A percentile compares a stretch with the other conserved stretches of the same genome.
Evolutionary conservation across 2,113 vertebrate genomes (phyloP).

Genomic region (Myodes glareolus): DNA sequence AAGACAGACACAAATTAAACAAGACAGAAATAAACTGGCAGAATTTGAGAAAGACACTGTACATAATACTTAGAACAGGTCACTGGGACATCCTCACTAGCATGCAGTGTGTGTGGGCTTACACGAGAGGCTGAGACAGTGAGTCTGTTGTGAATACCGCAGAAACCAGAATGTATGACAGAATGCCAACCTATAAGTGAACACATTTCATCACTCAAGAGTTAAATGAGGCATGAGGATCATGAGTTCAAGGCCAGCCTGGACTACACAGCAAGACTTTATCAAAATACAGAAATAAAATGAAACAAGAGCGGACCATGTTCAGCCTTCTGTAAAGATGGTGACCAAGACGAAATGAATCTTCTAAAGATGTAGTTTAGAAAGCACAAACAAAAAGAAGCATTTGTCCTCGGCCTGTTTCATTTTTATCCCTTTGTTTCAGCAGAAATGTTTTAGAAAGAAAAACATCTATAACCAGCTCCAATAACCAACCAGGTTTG

Average conservation of each 20-base stretch:
- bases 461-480: not conserved
- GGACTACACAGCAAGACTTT: not conserved
- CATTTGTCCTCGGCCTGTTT: not conserved
- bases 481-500: not conserved
- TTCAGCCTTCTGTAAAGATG: not conserved
- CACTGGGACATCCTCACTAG: not conserved
- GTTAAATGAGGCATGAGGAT: not conserved
- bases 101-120: not conserved
- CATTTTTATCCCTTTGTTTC: slow-evolving; percentile 24
- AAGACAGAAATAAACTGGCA: slow-evolving; percentile 43
- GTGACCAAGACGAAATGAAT: not conserved
- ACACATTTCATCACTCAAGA: not conserved
- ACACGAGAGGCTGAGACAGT: not conserved
- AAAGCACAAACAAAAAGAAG: slow-evolving; percentile 8
- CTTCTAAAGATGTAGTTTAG: not conserved
- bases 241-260: not conserved
- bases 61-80: slow-evolving; percentile 11
- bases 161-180: not conserved
- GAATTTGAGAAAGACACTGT: slow-evolving; percentile 23
- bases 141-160: rapidly evolving
- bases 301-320: not conserved
- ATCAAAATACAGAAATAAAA: not conserved
- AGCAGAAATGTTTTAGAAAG: slow-evolving; percentile 30
- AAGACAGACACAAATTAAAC: not conserved
- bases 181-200: not conserved